phyloP scores from a whole-genome alignment of 2,888 invertebrate species.

The Bedellia somnulentella region DNA sequence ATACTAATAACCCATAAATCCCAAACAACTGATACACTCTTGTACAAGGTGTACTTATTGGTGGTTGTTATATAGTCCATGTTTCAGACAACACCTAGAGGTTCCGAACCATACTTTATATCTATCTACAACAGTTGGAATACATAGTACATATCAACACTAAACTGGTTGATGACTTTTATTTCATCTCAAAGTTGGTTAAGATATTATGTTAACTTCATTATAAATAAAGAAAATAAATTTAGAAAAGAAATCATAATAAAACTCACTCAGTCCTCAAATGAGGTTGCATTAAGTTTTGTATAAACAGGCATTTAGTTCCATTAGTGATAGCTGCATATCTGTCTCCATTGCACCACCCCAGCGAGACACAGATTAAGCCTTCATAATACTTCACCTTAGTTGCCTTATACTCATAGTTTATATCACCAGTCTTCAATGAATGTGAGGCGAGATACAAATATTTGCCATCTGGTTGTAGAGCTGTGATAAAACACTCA shows the following conservation, averaged over 20 bases:
- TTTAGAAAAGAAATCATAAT: neutral
- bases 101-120: too few relatives aligned
- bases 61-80: too few relatives aligned
- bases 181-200: too few relatives aligned
- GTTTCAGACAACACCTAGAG: too few relatives aligned
- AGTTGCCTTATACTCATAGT: slow-evolving; percentile 19
- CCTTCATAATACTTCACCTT: slow-evolving; percentile 15
- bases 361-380: slow-evolving; percentile 33
- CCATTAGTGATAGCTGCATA: slow-evolving; percentile 45
- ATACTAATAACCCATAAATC: too few relatives aligned
- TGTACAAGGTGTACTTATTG: too few relatives aligned
- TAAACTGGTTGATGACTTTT: too few relatives aligned
- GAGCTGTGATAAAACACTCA: slow-evolving; percentile 33
- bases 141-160: too few relatives aligned
- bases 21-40: too few relatives aligned
- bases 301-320: slow-evolving; percentile 29
- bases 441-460: slow-evolving; percentile 24
- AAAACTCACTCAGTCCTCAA: slow-evolving; percentile 12
- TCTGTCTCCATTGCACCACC: slow-evolving; percentile 31
- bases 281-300: slow-evolving; percentile 33
- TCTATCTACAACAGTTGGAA: too few relatives aligned
- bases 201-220: too few relatives aligned
- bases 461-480: slow-evolving; percentile 8
- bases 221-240: too few relatives aligned
- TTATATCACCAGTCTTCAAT: slow-evolving; percentile 24